phyloP scores from a whole-genome alignment of 2,888 invertebrate species.

The Ashinkailepas kermadecensis region DNA sequence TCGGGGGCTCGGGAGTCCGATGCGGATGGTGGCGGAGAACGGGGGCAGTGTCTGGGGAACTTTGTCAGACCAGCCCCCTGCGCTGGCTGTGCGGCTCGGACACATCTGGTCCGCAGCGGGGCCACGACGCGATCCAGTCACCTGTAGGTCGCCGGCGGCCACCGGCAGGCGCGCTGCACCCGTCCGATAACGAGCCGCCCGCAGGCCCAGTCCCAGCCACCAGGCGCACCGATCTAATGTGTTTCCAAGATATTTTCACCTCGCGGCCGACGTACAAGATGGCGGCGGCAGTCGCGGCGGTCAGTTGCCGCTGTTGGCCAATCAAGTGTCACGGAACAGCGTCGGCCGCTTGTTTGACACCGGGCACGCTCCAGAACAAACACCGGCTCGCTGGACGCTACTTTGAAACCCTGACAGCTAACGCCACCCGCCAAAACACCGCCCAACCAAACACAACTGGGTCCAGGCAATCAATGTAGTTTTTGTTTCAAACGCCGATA shows the following conservation, averaged over 20 bases:
- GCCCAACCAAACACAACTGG: background rate
- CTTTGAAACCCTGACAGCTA: background rate
- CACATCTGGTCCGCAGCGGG: no score
- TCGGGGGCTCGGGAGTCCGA: no score
- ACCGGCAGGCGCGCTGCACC: no score
- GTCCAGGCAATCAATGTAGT: background rate
- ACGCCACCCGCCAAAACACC: background rate
- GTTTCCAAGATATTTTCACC: background rate
- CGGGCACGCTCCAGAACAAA: constrained; percentile 1
- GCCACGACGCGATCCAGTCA: no score
- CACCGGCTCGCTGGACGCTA: background rate
- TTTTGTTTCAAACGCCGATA: background rate
- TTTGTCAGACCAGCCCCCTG: no score
- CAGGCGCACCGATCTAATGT: background rate
- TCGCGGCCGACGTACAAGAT: background rate
- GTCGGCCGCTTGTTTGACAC: background rate
- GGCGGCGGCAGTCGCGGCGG: background rate
- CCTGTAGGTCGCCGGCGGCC: no score
- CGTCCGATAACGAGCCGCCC: background rate
- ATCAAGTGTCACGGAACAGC: background rate
- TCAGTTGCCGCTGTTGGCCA: background rate
- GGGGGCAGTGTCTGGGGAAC: no score
- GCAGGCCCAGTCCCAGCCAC: background rate
- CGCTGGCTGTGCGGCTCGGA: no score
- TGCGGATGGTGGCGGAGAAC: no score